Evolutionary conservation across 2,797 vertebrate genomes (phyloP), one percentile per base, ranked within the genome.

Genomic region (Coccyzus lansbergi): DNA sequence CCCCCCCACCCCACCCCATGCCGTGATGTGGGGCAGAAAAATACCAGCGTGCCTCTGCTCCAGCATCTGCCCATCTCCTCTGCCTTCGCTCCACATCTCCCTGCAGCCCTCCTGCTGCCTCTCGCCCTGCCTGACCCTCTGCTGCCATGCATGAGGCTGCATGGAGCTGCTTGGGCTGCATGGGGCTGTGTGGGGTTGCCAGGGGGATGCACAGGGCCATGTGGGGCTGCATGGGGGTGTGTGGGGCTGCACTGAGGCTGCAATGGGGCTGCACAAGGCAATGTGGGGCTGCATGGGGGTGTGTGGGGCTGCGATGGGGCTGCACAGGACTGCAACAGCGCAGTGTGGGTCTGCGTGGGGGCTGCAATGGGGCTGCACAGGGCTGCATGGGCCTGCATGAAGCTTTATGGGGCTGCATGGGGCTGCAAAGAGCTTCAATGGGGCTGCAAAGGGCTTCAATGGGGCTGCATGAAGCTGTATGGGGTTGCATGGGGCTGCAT

Each of bases 141-240:
- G 42, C 38, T 7, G 1, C 0, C 10, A 14, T 9, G 19, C 67
- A 9, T 2, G 51, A 44, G 29, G n/a, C 42, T 52, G 44, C 6
- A 7, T 4, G 29, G 58, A 17, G 33, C 24, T 48, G 22, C 14
- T 1, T 11, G 9, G 40, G 18, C 9, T 34, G 4, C 48, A 0
- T 18, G 18, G 42, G 42, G 42, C 18, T 16, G 42, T 16, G 42
- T 2, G 34, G 67, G 3, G 26, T 13, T 26, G 3, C 34, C 19
- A 12, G 21, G 14, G 49, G 49, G 34, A 7, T 55, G 2, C 16
- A 10, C 3, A 11, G 52, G 5, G 51, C 5, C n/a, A n/a, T n/a
- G 5, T 1, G 5, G 59, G 16, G 29, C 11, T 51, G 33, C 26
- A 17, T 12, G 15, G 34, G 20, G 29, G 6, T 53, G 8, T 28